Base-by-base conservation (phyloP, 2,888 invertebrate species). In the Drosophila paranaensis region DNA sequence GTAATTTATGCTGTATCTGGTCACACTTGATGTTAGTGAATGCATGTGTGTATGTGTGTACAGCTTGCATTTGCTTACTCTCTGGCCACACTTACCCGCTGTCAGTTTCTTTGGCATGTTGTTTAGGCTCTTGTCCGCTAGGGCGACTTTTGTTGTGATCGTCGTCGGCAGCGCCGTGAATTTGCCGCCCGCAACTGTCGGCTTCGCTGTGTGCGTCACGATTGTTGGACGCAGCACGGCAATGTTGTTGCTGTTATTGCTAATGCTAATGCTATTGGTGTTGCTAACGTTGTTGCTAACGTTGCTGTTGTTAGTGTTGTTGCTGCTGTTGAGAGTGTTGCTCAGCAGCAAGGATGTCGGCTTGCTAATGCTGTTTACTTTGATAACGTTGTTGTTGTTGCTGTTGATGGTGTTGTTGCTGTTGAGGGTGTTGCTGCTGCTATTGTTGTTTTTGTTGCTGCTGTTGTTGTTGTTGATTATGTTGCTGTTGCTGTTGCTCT, bases 21-120 rank as follows among this genome's bases (percentile, higher is more conserved):
- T 8, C 30, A 33, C 30, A 33, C 30, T 33, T 8, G 16, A 2
- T 42, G 11, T 27, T 27, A 25, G 53, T 50, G n/a, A 14, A 40
- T 11, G 25, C 54, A 9, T 43, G 14, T 40, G 11, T 43, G 46
- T 45, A 8, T 11, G 4, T 16, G 8, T 8, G 11, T 40, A 35
- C 3, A 6, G 30, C 30, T 3, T 37, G 33, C 37, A 20, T 43
- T n/a, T 25, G 40, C 37, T 2, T 10, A 10, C 9, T 10, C 4
- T 39, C 39, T 72, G 56, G 74, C 62, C 60, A 70, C 58, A 86
- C 89, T 88, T 74, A 86, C 86, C 71, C 33, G 71, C 70, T 25
- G 71, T 60, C 54, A 82, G 39, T 77, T 88, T 86, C 88, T 86
- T 86, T 88, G 86, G 86, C 86, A 86, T 86, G 60, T 65, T 84